These are phyloP conservation scores for Xanthorhoe spadicearia DNA, from an alignment of 2,888 invertebrate genomes.

Conservation along the genomic window DNA sequence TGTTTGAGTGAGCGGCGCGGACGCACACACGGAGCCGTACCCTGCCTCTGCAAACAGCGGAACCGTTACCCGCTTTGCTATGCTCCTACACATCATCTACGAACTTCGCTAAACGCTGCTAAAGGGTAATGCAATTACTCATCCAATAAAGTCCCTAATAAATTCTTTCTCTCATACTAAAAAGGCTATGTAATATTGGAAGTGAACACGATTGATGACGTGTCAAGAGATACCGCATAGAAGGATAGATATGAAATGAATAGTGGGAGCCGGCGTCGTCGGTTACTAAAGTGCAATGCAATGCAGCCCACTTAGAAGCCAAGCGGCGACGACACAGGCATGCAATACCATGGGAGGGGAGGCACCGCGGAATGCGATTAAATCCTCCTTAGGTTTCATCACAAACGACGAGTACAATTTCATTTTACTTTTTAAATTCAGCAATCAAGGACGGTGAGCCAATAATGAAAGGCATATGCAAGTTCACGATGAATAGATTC, in stretches of 20 bases:
- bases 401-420: conserved; percentile 56
- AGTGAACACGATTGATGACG: not conserved
- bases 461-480: conserved; percentile 22
- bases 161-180: not conserved
- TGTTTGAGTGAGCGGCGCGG: conserved; percentile 66
- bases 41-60: conserved; percentile 77
- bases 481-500: conserved; percentile 16
- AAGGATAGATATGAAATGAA: conserved; percentile 12
- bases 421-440: conserved; percentile 48
- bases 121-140: conserved; percentile 33
- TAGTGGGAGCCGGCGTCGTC: conserved; percentile 13
- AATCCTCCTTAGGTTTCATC: conserved; percentile 68
- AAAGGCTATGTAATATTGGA: not conserved
- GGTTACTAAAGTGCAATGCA: conserved; percentile 49
- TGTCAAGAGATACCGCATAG: conserved; percentile 8
- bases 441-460: conserved; percentile 29
- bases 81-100: conserved; percentile 69
- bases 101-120: conserved; percentile 52
- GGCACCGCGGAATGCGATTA: conserved; percentile 75
- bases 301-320: conserved; percentile 53
- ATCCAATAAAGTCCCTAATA: conserved; percentile 24
- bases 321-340: conserved; percentile 51
- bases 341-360: conserved; percentile 58
- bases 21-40: conserved; percentile 70
- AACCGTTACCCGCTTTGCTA: conserved; percentile 75